A percentile compares a stretch with the other conserved stretches of the same genome.
Conservation (phyloP, 2,113 vertebrate genomes). For the Rattus rattus region DNA sequence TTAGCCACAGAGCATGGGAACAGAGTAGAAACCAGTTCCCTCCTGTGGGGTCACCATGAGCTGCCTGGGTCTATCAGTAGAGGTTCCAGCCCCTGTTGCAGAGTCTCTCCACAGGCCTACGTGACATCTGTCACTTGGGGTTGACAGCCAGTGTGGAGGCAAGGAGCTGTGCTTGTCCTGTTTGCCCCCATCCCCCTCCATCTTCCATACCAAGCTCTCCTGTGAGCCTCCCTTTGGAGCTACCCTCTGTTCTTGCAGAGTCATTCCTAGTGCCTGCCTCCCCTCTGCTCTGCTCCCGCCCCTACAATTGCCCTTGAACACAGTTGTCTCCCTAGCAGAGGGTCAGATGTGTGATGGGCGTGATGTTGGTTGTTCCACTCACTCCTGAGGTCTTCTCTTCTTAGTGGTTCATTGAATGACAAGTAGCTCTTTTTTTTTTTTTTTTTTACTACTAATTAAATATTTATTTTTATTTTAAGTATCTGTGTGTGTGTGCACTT, state of each 20-base stretch:
- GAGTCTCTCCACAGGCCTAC: background rate
- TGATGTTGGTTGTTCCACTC: slow-evolving; percentile 20
- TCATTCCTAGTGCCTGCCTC: background rate
- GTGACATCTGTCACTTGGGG: background rate
- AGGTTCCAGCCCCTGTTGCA: background rate
- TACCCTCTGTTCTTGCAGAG: background rate
- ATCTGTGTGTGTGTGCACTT: too few species aligned
- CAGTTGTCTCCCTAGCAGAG: background rate
- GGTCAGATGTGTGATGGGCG: slow-evolving; percentile 6
- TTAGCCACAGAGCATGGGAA: background rate
- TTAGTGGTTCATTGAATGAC: slow-evolving; percentile 55
- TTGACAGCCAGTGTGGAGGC: background rate
- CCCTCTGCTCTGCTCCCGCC: too few species aligned
- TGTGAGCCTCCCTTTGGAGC: background rate
- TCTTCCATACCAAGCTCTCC: background rate
- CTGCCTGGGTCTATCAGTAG: background rate
- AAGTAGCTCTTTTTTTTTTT: slow-evolving; percentile 38
- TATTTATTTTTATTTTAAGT: background rate
- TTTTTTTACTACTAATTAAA: background rate
- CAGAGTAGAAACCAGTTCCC: background rate
- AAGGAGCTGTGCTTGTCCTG: background rate
- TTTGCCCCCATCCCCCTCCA: background rate
- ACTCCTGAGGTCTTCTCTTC: slow-evolving; percentile 20
- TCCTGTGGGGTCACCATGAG: background rate
- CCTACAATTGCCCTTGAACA: background rate